Conservation (phyloP, 2,888 invertebrate species). For the Odontocolon sp. region DNA sequence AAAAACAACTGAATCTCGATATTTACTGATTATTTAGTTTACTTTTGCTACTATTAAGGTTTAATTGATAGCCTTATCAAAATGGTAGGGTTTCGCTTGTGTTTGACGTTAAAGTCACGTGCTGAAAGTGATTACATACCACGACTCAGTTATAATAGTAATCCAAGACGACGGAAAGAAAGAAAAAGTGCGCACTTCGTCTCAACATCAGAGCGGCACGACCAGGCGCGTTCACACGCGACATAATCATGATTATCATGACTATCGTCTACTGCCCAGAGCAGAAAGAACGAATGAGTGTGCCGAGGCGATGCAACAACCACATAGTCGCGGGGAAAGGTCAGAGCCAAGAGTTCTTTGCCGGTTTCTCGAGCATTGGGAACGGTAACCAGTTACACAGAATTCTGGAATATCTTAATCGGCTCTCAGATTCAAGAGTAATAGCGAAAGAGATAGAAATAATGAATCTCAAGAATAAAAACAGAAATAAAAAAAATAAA, state of each 20-base stretch:
- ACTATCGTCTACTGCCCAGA: conserved; percentile 46
- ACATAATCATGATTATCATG: conserved; percentile 35
- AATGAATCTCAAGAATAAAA: not conserved
- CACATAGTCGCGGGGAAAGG: conserved; percentile 44
- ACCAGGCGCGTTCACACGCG: conserved; percentile 40
- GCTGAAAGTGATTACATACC: conserved; percentile 2
- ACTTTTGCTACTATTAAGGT: too few relatives aligned
- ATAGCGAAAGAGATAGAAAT: not conserved
- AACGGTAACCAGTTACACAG: conserved; percentile 65
- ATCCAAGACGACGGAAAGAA: conserved; percentile 10
- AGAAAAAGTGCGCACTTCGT: conserved; percentile 42
- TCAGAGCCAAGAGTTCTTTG: conserved; percentile 37
- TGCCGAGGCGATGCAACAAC: conserved; percentile 5
- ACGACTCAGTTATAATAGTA: not conserved
- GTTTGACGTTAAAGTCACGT: conserved; percentile 19
- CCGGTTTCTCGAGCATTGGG: conserved; percentile 51
- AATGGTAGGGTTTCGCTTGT: not conserved
- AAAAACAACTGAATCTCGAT: too few relatives aligned
- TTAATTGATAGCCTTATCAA: not conserved
- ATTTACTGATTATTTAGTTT: too few relatives aligned
- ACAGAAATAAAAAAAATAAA: not conserved
- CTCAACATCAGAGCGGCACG: conserved; percentile 53
- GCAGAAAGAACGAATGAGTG: not conserved
- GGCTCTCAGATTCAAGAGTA: not conserved
- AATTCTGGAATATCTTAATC: conserved; percentile 25